These are phyloP conservation scores for Mycteria americana DNA, from an alignment of 2,797 vertebrate genomes.

Conservation along the genomic window DNA sequence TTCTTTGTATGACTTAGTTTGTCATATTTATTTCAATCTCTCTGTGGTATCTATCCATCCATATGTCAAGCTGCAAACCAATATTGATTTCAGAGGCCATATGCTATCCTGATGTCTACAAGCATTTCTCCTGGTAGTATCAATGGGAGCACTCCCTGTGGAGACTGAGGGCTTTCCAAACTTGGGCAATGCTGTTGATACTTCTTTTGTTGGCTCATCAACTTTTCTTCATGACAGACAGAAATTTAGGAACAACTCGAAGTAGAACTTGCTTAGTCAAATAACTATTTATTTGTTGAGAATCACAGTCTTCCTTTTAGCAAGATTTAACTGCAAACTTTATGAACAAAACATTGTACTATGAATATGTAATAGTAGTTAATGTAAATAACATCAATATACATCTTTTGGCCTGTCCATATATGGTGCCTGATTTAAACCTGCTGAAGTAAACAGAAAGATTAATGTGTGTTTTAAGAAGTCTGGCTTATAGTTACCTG, in stretches of 20 bases:
- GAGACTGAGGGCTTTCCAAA: background rate
- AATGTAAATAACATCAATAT: background rate
- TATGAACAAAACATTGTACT: background rate
- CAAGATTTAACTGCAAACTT: background rate
- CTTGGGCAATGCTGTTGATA: background rate
- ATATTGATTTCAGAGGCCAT: slow-evolving; percentile 52
- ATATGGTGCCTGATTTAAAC: background rate
- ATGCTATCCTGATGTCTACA: slow-evolving; percentile 34
- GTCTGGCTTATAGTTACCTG: background rate
- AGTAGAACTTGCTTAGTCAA: background rate
- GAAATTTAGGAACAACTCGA: background rate
- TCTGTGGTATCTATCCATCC: slow-evolving; percentile 38
- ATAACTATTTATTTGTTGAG: background rate
- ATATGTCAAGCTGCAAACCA: slow-evolving; percentile 41
- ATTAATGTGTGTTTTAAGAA: background rate
- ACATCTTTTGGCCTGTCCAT: background rate
- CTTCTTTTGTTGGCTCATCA: background rate
- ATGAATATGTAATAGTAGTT: background rate
- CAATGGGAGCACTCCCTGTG: background rate
- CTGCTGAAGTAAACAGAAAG: background rate
- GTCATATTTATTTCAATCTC: slow-evolving; percentile 40
- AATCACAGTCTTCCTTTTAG: background rate
- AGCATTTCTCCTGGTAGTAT: background rate
- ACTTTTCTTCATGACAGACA: background rate
- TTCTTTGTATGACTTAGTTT: slow-evolving; percentile 28